phyloP scores from a whole-genome alignment of 2,797 vertebrate genomes.

The Oryzias dopingdopingensis region DNA sequence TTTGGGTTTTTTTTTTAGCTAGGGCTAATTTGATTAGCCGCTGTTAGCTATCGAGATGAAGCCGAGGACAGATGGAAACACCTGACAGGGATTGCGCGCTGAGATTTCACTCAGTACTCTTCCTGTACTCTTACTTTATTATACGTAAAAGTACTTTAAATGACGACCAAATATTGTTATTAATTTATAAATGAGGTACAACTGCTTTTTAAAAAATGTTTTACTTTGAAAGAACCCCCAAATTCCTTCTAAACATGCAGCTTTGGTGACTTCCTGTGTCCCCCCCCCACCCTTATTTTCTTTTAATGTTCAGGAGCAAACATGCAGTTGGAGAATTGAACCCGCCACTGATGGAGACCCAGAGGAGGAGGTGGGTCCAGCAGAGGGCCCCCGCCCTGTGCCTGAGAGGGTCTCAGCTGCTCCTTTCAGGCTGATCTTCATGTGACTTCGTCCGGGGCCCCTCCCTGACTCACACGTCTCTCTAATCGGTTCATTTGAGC shows the following conservation, averaged over 20 bases:
- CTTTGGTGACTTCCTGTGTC: not conserved
- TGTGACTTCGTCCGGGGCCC: constrained; percentile 46
- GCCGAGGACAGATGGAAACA: constrained; percentile 5
- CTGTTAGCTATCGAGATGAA: constrained; percentile 26
- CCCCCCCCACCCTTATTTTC: no score
- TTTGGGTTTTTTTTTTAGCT: not conserved
- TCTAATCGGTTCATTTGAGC: not conserved
- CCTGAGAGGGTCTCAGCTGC: constrained; percentile 12
- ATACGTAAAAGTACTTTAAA: no score
- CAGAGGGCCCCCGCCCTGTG: not conserved
- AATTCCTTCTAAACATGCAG: not conserved
- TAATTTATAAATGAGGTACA: not conserved
- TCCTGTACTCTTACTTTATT: not conserved
- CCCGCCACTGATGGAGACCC: constrained; percentile 53
- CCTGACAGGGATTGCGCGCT: not conserved
- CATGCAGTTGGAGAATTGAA: constrained; percentile 22
- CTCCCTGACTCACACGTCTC: not conserved
- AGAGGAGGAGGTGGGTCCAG: constrained; percentile 58
- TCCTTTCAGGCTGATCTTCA: constrained; percentile 33
- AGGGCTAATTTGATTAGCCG: constrained; percentile 29
- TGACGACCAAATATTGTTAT: not conserved
- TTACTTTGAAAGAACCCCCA: no score
- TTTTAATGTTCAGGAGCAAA: not conserved
- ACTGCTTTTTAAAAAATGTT: constrained; percentile 5
- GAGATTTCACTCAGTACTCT: not conserved